phyloP scores from a whole-genome alignment of 2,888 invertebrate species.

The Mystacides longicornis region DNA sequence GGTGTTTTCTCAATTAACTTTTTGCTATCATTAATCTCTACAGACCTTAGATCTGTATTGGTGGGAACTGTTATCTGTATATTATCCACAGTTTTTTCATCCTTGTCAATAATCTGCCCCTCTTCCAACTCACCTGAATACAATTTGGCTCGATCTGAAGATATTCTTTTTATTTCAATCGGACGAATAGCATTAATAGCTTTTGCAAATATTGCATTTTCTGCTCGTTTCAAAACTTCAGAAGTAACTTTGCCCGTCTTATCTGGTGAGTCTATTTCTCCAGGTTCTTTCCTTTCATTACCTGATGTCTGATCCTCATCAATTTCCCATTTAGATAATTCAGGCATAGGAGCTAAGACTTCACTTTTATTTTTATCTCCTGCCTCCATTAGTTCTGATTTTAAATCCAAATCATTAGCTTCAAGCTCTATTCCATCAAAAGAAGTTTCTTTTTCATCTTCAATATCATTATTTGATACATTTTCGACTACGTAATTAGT shows the following conservation, averaged over 20 bases:
- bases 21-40: conserved; percentile 43
- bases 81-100: conserved; percentile 35
- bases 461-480: conserved; percentile 34
- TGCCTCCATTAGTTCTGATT: conserved; percentile 43
- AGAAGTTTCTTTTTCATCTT: conserved; percentile 45
- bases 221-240: conserved; percentile 83
- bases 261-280: conserved; percentile 45
- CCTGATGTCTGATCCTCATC: conserved; percentile 51
- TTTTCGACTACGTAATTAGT: conserved; percentile 46
- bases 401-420: conserved; percentile 49
- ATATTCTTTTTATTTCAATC: conserved; percentile 68
- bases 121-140: conserved; percentile 47
- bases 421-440: conserved; percentile 54
- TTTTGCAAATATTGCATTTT: conserved; percentile 87
- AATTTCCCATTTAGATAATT: conserved; percentile 84
- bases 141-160: conserved; percentile 59
- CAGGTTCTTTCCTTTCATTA: conserved; percentile 42
- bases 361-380: conserved; percentile 44
- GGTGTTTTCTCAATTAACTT: conserved; percentile 38
- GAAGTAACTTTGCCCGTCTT: conserved; percentile 67
- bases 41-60: conserved; percentile 40
- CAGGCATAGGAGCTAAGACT: conserved; percentile 67
- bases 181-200: conserved; percentile 75
- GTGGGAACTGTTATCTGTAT: conserved; percentile 52
- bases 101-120: conserved; percentile 29